phyloP scores from a whole-genome alignment of 2,113 vertebrate genomes.

The Proterorhinus semilunaris region DNA sequence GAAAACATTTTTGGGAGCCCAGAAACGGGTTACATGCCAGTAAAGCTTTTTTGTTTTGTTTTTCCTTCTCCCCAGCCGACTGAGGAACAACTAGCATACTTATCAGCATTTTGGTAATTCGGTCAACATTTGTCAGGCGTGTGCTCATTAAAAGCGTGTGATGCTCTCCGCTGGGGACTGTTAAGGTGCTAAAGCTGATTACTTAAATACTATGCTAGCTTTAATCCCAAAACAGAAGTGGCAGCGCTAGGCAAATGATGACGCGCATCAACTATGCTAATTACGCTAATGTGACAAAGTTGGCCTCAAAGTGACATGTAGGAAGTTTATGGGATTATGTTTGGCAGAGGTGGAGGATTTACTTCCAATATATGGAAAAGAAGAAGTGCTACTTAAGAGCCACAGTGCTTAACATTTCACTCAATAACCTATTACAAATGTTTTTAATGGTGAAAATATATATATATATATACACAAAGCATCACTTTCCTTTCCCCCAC shows the following conservation, averaged over 20 bases:
- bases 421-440: no score
- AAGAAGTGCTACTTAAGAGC: no score
- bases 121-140: not conserved
- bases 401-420: no score
- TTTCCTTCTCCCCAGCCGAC: not conserved
- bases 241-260: slow-evolving; percentile 25
- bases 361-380: not conserved
- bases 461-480: no score
- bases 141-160: slow-evolving; percentile 21
- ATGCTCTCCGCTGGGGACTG: slow-evolving; percentile 26
- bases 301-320: slow-evolving; percentile 28
- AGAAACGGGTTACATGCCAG: slow-evolving; percentile 4
- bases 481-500: not conserved
- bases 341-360: not conserved
- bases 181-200: slow-evolving; percentile 29
- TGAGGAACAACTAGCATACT: not conserved
- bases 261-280: slow-evolving; percentile 36
- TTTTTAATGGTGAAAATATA: no score
- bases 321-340: slow-evolving; percentile 5
- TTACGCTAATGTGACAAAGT: slow-evolving; percentile 39
- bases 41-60: not conserved
- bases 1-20: not conserved
- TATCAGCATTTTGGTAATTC: slow-evolving; percentile 6
- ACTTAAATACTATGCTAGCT: slow-evolving; percentile 12
- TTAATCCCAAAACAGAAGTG: slow-evolving; percentile 17